Base-by-base conservation (phyloP, 2,113 vertebrate genomes). In the Elgaria multicarinata region DNA sequence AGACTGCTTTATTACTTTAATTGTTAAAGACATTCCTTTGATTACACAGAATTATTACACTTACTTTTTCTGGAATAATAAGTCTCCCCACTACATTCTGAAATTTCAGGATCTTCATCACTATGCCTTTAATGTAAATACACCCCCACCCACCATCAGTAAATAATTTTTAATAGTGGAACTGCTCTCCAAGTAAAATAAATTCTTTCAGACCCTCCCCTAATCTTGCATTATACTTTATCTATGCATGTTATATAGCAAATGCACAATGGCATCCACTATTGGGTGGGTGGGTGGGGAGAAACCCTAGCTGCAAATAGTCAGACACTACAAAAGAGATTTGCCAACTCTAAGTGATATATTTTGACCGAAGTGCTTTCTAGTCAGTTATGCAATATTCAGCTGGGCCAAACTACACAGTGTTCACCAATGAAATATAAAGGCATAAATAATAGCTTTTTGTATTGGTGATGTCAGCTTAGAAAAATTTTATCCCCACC, bases 81-180 rank as follows among this genome's bases (percentile, higher is more conserved):
- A n/a, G 9, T 74, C 33, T 58, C 22, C 4, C 9, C 42, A n/a
- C 26, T 10, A 53, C 20, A 10, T 24, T 31, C 69, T 53, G 58
- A 14, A 86, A 46, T 85, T 69, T 18, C 42, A 86, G 3, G 2
- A 22, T 81, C 3, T 85, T 39, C 39, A 42, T 6, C 1, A 13
- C 64, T 62, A 88, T 85, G 90, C 31, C 62, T n/a, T 77, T 44
- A 78, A 46, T n/a, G 55, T 77, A 77, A 77, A 79, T 55, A 87
- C 20, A 5, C 50, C 6, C 4, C 6, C 50, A 53, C 50, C 6
- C 50, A 0, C 58, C 2, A 10, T 75, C 90, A 46, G n/a, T 78
- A 5, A 90, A 93, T 85, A 39, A 89, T 90, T 50, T 86, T 26
- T 46, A 77, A 55, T 44, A 88, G 28, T 4, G 10, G 92, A 91